Percentiles rank a stretch among this genome's conserved stretches.
Evolutionary conservation across 1,140 invertebrate genomes (phyloP).

Genomic region (Melanaphis sacchari): DNA sequence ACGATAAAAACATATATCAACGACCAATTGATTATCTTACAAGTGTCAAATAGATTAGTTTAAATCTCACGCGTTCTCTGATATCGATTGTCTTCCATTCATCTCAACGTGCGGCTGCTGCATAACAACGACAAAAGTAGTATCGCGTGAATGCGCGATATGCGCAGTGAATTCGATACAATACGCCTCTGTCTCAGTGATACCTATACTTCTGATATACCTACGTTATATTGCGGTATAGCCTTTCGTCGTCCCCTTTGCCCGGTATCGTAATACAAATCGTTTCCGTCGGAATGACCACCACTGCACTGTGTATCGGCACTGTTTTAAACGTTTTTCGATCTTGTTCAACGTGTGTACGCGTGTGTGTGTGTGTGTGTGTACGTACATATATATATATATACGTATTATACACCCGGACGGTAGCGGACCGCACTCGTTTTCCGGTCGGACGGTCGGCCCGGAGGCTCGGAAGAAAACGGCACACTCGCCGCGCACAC

Average conservation of each 20-base stretch:
- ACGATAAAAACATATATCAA: not conserved
- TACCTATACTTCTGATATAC: not conserved
- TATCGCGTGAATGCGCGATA: not conserved
- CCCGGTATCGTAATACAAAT: not conserved
- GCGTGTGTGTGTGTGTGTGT: not conserved
- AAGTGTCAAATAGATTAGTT: not conserved
- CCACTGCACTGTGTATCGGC: not conserved
- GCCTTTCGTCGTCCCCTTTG: not conserved
- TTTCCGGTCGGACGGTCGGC: constrained; percentile 35
- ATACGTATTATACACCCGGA: not conserved
- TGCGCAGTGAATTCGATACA: not conserved
- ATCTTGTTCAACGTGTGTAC: not conserved
- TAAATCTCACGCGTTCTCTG: not conserved
- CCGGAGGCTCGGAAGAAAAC: constrained; percentile 35
- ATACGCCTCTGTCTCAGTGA: not conserved
- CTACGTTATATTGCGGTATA: too few species aligned
- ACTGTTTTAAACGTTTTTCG: constrained; percentile 51
- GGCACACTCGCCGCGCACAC: not conserved
- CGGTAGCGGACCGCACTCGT: constrained; percentile 4
- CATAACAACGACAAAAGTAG: not conserved
- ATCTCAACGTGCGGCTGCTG: not conserved
- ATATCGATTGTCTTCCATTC: not conserved
- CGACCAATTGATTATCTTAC: too few species aligned
- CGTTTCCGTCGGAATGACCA: constrained; percentile 32
- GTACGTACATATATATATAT: too few species aligned